Conservation (phyloP, 2,888 invertebrate species). For the Phlogophora meticulosa region DNA sequence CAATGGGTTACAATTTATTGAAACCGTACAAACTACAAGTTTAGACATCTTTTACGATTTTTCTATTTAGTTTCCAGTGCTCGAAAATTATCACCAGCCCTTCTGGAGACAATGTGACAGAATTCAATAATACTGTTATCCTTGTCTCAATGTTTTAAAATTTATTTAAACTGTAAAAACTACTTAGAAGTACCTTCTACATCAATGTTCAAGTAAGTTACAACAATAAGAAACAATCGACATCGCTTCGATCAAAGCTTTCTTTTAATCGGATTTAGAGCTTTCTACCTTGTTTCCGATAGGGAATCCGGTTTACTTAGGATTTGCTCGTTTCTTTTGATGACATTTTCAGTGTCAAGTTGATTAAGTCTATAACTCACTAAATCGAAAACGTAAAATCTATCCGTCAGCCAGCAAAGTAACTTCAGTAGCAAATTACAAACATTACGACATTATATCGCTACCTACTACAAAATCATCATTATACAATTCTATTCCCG, state of each 20-base stretch:
- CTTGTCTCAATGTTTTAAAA: too few relatives aligned
- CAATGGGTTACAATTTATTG: too few relatives aligned
- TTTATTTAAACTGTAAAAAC: too few relatives aligned
- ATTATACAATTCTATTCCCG: slow-evolving; percentile 14
- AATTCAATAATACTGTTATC: too few relatives aligned
- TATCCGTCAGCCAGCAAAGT: too few relatives aligned
- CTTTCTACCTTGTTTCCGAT: slow-evolving; percentile 17
- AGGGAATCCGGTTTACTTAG: slow-evolving; percentile 9
- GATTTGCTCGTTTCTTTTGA: slow-evolving; percentile 18
- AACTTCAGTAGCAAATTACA: not conserved
- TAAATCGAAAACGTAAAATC: too few relatives aligned
- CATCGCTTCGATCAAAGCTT: slow-evolving; percentile 32
- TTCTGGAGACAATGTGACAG: too few relatives aligned
- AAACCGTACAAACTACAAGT: too few relatives aligned
- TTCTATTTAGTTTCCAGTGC: too few relatives aligned
- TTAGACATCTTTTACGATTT: too few relatives aligned
- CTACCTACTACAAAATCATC: slow-evolving; percentile 4
- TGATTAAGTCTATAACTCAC: too few relatives aligned
- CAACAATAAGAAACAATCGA: slow-evolving; percentile 20
- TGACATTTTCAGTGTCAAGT: slow-evolving; percentile 5
- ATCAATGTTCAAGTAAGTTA: not conserved
- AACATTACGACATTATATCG: not conserved
- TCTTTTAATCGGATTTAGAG: slow-evolving; percentile 48
- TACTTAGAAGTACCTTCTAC: not conserved
- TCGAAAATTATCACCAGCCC: too few relatives aligned